These are phyloP conservation scores for Phortica magna DNA, from an alignment of 2,888 invertebrate genomes.

Conservation along the genomic window DNA sequence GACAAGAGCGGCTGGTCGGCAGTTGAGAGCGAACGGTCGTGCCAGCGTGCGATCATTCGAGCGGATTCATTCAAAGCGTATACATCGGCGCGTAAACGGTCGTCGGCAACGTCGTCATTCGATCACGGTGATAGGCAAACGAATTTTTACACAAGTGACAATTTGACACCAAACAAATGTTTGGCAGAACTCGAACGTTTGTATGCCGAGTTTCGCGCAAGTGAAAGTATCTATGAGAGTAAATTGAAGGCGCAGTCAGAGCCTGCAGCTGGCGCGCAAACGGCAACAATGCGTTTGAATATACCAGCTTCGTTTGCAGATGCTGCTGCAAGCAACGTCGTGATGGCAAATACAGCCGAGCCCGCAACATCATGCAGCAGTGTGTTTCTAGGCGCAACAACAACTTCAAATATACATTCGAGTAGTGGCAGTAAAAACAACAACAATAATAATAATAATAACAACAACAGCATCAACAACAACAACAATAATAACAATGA, in stretches of 20 bases:
- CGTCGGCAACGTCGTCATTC: slow-evolving; percentile 5
- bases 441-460: slow-evolving; percentile 40
- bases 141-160: slow-evolving; percentile 4
- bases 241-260: slow-evolving; percentile 42
- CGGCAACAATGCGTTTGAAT: slow-evolving; percentile 74
- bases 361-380: slow-evolving; percentile 56
- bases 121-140: neutral
- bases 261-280: slow-evolving; percentile 17
- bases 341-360: slow-evolving; percentile 51
- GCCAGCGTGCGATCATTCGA: slow-evolving; percentile 66
- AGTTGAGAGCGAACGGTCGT: neutral
- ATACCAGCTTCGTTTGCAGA: slow-evolving; percentile 66
- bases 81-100: slow-evolving; percentile 49
- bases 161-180: slow-evolving; percentile 74
- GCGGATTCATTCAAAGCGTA: slow-evolving; percentile 71
- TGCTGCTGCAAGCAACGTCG: slow-evolving; percentile 48
- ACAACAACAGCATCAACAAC: slow-evolving; percentile 40
- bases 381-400: slow-evolving; percentile 67
- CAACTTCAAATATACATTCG: slow-evolving; percentile 31
- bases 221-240: slow-evolving; percentile 72
- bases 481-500: slow-evolving; percentile 30
- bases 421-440: neutral
- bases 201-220: slow-evolving; percentile 75
- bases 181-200: slow-evolving; percentile 74
- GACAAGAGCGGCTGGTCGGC: neutral